Base-by-base conservation (phyloP, 1,140 invertebrate genomes). In the Rhysida immarginata region DNA sequence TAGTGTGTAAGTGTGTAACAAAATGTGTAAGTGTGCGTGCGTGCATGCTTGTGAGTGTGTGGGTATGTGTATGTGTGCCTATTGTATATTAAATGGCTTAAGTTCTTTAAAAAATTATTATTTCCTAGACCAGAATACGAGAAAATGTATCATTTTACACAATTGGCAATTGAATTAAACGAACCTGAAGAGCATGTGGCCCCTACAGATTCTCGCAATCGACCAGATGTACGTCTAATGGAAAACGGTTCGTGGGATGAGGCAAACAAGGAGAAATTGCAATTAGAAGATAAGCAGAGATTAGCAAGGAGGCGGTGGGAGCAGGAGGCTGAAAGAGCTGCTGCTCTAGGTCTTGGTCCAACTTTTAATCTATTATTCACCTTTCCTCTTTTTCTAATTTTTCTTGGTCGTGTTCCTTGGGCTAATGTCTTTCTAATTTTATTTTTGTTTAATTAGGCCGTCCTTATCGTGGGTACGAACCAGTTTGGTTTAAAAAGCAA, bases 221-320 rank as follows among this genome's bases (percentile, higher is more conserved):
- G 95, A 57, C 94, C 95, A 43, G 95, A 99, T 79, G 94, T 98
- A 73, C 79, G 93, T 46, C 77, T 96, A 44, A 99, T 99, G 95
- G 96, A 99, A 71, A 79, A 93, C 55, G 93, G 91, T 5, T 66
- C 75, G 18, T 99, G 95, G 94, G 92, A 99, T 63, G 90, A 94
- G 63, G 95, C 95, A 26, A 99, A 99, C 74, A 69, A 77, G 16
- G 83, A 89, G 65, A 99, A 99, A 72, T 68, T 84, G 25, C 64
- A 84, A 45, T 73, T 99, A 1, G 96, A 99, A 72, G 94, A 99
- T 65, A 96, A 97, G 71, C 96, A 99, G 73, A 77, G 89, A 54
- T 69, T 76, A 21, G 78, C 73, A 44, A 74, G 89, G 44, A 75
- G 85, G 57, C 65, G 77, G 59, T 77, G 85, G 1, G 92, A 96